Base-by-base conservation (phyloP, 23 tunicate genomes). In the Oikopleura dioica region DNA sequence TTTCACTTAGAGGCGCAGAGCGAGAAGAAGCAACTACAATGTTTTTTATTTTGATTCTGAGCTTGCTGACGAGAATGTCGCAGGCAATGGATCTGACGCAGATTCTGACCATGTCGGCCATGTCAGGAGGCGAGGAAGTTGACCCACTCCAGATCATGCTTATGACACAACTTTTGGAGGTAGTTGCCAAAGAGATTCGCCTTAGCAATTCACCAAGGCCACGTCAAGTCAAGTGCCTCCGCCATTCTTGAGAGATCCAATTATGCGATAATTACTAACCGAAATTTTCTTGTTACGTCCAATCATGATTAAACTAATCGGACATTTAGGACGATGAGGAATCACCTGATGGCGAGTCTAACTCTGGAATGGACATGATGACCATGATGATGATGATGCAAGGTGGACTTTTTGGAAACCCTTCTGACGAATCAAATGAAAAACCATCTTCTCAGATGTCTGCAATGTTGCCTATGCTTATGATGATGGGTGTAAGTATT, bases 371-470 rank as follows among this genome's bases (percentile, higher is more conserved):
- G 72, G 72, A 63, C 26, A 63, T 63, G 72, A 63, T 63, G 72
- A 63, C 72, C 72, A 63, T 63, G 72, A 63, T 63, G 72, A 63
- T 63, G 72, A 63, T 63, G 72, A 63, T 63, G 72, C 16, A 63
- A 2, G 72, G 72, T 23, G 72, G 72, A 2, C 16, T 63, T 23
- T 2, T 63, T 23, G 72, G 72, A 21, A n/a, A n/a, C n/a, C n/a
- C n/a, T n/a, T n/a, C n/a, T n/a, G n/a, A n/a, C n/a, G n/a, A n/a
- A n/a, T n/a, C n/a, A n/a, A n/a, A n/a, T n/a, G n/a, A n/a, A n/a
- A n/a, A n/a, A n/a, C n/a, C n/a, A n/a, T n/a, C n/a, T n/a, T n/a
- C n/a, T n/a, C n/a, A n/a, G n/a, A n/a, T n/a, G n/a, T n/a, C n/a
- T n/a, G n/a, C n/a, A n/a, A n/a, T n/a, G n/a, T n/a, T n/a, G n/a